Conservation (phyloP, 2,888 invertebrate genomes). For the Nephrotoma guestfalica region DNA sequence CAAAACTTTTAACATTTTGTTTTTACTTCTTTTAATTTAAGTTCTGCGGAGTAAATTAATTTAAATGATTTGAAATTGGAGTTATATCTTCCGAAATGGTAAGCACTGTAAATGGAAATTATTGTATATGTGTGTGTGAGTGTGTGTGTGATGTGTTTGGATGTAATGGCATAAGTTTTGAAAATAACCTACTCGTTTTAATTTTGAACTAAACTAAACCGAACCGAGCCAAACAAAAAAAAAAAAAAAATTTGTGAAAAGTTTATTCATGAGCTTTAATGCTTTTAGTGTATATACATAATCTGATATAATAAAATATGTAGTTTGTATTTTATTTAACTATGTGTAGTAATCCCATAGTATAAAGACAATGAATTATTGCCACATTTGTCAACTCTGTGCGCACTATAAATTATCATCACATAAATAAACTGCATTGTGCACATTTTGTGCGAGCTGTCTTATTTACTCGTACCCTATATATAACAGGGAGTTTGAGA, state of each 20-base stretch:
- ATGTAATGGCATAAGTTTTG: background rate
- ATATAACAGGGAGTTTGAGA: background rate
- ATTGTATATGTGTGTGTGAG: background rate
- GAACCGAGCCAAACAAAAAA: background rate
- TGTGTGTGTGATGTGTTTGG: background rate
- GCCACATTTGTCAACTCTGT: background rate
- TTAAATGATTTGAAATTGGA: background rate
- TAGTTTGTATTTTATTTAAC: background rate
- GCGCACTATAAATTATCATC: background rate
- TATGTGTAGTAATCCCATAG: background rate
- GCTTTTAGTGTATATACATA: background rate
- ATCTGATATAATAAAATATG: background rate
- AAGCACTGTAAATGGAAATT: background rate
- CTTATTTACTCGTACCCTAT: background rate
- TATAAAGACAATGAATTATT: background rate
- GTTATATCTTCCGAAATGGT: background rate
- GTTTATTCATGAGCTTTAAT: background rate
- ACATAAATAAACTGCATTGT: background rate
- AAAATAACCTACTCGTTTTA: background rate
- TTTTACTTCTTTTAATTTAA: background rate
- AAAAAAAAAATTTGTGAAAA: background rate
- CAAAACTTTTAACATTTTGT: background rate
- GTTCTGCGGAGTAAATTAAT: background rate
- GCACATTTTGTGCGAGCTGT: background rate
- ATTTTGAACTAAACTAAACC: background rate